phyloP scores from a whole-genome alignment of 1,140 invertebrate genomes.

The Lordiphosa stackelbergi region DNA sequence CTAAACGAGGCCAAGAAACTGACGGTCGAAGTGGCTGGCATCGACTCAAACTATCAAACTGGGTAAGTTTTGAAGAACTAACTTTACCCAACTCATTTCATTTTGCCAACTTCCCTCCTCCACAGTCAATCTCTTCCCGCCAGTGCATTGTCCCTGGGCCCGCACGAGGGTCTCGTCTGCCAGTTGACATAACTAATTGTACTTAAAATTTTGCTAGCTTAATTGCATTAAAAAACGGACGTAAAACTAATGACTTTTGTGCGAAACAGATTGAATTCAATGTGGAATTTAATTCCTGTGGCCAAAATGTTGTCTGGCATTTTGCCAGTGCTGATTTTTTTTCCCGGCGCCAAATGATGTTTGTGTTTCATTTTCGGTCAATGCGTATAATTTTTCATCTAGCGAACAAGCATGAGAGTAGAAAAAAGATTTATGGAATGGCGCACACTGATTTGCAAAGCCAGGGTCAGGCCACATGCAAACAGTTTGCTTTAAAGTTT shows the following conservation, averaged over 20 bases:
- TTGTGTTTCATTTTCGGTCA: slow-evolving; percentile 30
- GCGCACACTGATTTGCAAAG: slow-evolving; percentile 7
- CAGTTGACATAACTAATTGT: slow-evolving; percentile 34
- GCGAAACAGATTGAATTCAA: slow-evolving; percentile 41
- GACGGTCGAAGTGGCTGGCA: slow-evolving; percentile 76
- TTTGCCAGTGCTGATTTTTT: slow-evolving; percentile 21
- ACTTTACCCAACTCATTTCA: neutral
- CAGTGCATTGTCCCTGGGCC: slow-evolving; percentile 38
- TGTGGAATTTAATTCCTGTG: slow-evolving; percentile 39
- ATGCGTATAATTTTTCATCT: slow-evolving; percentile 65
- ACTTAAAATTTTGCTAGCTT: slow-evolving; percentile 26
- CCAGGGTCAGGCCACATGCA: slow-evolving; percentile 1
- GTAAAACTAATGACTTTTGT: slow-evolving; percentile 54
- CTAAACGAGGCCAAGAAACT: slow-evolving; percentile 70
- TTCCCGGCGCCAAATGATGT: slow-evolving; percentile 13
- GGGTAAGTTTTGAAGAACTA: slow-evolving; percentile 75
- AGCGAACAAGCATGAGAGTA: slow-evolving; percentile 18
- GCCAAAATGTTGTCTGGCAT: slow-evolving; percentile 45
- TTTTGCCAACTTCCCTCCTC: neutral
- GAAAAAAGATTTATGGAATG: slow-evolving; percentile 56
- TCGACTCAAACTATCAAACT: slow-evolving; percentile 72
- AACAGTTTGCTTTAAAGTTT: slow-evolving; percentile 20
- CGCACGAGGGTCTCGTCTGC: slow-evolving; percentile 60
- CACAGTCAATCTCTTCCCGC: slow-evolving; percentile 53
- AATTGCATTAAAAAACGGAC: slow-evolving; percentile 52